Evolutionary conservation across 2,888 invertebrate species (phyloP).

Genomic region (Rhingia rostrata): DNA sequence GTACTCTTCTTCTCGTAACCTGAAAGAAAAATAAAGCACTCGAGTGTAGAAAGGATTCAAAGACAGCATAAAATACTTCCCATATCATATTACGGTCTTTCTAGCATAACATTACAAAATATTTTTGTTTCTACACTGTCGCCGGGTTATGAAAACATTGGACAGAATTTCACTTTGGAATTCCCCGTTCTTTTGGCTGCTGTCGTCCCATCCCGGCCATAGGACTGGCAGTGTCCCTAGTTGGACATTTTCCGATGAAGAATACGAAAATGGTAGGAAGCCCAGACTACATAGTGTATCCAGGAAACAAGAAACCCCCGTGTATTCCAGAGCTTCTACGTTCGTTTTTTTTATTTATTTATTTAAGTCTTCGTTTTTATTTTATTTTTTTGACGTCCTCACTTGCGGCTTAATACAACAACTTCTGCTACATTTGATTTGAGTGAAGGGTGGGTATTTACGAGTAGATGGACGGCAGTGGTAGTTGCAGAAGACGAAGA

Average conservation of each 20-base stretch:
- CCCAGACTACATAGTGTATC: slow-evolving; percentile 33
- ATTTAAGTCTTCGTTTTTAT: slow-evolving; percentile 38
- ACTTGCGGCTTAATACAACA: slow-evolving; percentile 56
- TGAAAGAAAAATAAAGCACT: slow-evolving; percentile 13
- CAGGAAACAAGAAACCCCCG: slow-evolving; percentile 38
- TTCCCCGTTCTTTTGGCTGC: slow-evolving; percentile 38
- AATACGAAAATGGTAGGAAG: slow-evolving; percentile 41
- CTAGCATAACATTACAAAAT: slow-evolving; percentile 34
- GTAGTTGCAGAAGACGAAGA: not conserved
- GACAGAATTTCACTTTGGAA: slow-evolving; percentile 60
- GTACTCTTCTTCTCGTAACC: not conserved
- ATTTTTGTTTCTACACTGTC: slow-evolving; percentile 34
- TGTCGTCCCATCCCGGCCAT: slow-evolving; percentile 51
- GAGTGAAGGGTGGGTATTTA: slow-evolving; percentile 42
- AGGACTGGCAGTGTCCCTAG: slow-evolving; percentile 38
- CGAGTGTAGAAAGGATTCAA: slow-evolving; percentile 8
- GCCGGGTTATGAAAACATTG: slow-evolving; percentile 65
- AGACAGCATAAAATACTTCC: slow-evolving; percentile 53
- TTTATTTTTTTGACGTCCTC: slow-evolving; percentile 15
- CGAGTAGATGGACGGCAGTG: not conserved
- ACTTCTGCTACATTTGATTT: slow-evolving; percentile 73
- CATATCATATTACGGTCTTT: slow-evolving; percentile 56
- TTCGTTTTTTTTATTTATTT: slow-evolving; percentile 52
- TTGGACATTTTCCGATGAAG: slow-evolving; percentile 60
- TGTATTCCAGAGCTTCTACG: slow-evolving; percentile 47